phyloP scores from a whole-genome alignment of 2,888 invertebrate genomes.

The Rhodophaea formosa region DNA sequence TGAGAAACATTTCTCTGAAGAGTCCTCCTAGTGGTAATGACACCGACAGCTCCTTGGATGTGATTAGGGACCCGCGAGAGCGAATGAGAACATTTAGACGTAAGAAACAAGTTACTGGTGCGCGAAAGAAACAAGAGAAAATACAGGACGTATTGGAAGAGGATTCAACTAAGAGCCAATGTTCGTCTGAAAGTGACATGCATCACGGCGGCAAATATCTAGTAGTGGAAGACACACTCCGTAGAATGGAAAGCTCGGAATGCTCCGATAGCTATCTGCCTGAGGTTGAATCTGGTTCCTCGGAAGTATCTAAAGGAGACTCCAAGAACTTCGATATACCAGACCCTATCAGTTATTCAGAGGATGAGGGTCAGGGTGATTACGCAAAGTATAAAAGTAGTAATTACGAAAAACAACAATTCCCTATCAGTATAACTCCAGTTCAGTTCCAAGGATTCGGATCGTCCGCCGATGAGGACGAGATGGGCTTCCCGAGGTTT shows the following conservation, averaged over 20 bases:
- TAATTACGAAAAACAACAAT: conserved; percentile 67
- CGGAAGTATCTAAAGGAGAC: conserved; percentile 81
- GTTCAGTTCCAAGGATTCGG: conserved; percentile 83
- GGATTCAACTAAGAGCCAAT: conserved; percentile 76
- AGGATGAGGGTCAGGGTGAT: conserved; percentile 78
- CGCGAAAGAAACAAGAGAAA: conserved; percentile 80
- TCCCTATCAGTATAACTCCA: conserved; percentile 70
- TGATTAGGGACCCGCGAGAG: conserved; percentile 85
- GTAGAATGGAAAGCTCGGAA: conserved; percentile 83
- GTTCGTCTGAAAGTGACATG: conserved; percentile 76
- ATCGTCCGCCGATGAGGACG: conserved; percentile 83
- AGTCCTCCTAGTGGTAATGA: conserved; percentile 89
- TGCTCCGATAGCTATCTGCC: conserved; percentile 86
- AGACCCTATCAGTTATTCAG: conserved; percentile 73
- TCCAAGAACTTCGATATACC: conserved; percentile 64
- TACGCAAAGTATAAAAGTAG: conserved; percentile 69
- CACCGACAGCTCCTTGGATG: conserved; percentile 86
- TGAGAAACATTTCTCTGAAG: conserved; percentile 82
- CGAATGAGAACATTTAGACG: conserved; percentile 85
- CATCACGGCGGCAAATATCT: conserved; percentile 62
- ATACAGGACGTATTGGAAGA: conserved; percentile 78
- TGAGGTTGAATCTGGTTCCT: conserved; percentile 83
- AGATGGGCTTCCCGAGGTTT: conserved; percentile 84
- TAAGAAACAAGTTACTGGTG: conserved; percentile 82
- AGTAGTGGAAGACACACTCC: conserved; percentile 65